Evolutionary conservation across 2,888 invertebrate genomes (phyloP), one percentile per base, ranked within the genome.

Genomic region (Coenonympha arcania): DNA sequence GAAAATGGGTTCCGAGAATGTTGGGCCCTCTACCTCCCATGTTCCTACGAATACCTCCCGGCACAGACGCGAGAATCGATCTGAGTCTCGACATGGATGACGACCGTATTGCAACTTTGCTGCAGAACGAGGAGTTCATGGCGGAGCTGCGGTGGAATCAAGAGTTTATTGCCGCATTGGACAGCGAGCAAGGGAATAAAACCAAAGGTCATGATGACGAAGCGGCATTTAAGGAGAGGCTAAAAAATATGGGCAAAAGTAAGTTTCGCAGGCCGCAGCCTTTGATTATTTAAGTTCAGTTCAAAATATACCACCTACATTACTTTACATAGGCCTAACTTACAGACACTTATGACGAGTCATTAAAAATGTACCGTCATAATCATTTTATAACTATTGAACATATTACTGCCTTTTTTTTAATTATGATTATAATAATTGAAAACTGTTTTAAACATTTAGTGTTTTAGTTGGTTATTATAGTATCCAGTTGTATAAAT

Each of bases 81-180:
- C 69, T 85, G 1, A 85, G 81, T 56, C 62, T 85, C 4, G 91
- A 93, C 60, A 87, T 95, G 68, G 95, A 95, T 58, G 96, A 96
- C 69, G 95, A 96, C 70, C 89, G 92, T 57, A 92, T 95, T 56
- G 95, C 95, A 0, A 88, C 95, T 55, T 91, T 95, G 76, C 84
- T 96, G 48, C 96, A 96, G 73, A 96, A 96, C 67, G 94, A 95
- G 69, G 96, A 96, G 76, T 96, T 96, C 64, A 91, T 96, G 90
- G 90, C 92, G 36, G 94, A 95, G 68, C 79, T 96, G 26, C 87
- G 94, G 50, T 92, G 92, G 89, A 94, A 96, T 73, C 91, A 93
- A 71, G 95, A 95, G 66, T 96, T 96, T 68, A 91, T 96, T 88
- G 91, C 91, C 18, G 92, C 94, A 1, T 80, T 95, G 40, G 93